phyloP scores from a whole-genome alignment of 2,888 invertebrate genomes.

The Zygothrica quintamaculata region DNA sequence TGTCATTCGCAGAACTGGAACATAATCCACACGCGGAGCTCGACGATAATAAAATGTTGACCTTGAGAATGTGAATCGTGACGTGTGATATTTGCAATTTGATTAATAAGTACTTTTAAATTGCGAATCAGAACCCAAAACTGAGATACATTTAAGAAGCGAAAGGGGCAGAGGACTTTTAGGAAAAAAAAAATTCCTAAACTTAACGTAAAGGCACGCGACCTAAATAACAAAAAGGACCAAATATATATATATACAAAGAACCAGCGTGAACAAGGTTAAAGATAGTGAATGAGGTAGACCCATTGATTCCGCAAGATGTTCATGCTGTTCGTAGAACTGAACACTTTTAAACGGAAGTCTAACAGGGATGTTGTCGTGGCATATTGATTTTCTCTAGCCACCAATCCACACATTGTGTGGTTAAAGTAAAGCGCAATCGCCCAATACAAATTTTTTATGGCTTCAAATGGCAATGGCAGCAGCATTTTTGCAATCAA shows the following conservation, averaged over 20 bases:
- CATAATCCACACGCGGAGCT: constrained; percentile 16
- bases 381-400: constrained; percentile 19
- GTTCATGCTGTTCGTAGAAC: constrained; percentile 16
- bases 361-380: constrained; percentile 24
- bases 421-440: constrained; percentile 2
- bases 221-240: not conserved
- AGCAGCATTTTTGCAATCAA: constrained; percentile 93
- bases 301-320: constrained; percentile 23
- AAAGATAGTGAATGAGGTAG: constrained; percentile 12
- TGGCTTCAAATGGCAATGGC: constrained; percentile 71
- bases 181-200: constrained; percentile 13
- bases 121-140: too few species aligned
- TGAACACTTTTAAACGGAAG: constrained; percentile 27
- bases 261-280: not conserved
- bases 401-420: constrained; percentile 20
- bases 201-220: constrained; percentile 46
- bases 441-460: constrained; percentile 13
- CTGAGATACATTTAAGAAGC: too few species aligned
- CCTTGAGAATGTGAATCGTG: too few species aligned
- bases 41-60: constrained; percentile 3
- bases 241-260: constrained; percentile 39
- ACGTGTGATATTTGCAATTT: too few species aligned
- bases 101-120: too few species aligned
- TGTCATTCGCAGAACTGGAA: not conserved
- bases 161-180: not conserved